Percentiles rank a stretch among this genome's conserved stretches.
phyloP scores from a whole-genome alignment of 2,797 vertebrate species.

The Tauraco hartlaubi region DNA sequence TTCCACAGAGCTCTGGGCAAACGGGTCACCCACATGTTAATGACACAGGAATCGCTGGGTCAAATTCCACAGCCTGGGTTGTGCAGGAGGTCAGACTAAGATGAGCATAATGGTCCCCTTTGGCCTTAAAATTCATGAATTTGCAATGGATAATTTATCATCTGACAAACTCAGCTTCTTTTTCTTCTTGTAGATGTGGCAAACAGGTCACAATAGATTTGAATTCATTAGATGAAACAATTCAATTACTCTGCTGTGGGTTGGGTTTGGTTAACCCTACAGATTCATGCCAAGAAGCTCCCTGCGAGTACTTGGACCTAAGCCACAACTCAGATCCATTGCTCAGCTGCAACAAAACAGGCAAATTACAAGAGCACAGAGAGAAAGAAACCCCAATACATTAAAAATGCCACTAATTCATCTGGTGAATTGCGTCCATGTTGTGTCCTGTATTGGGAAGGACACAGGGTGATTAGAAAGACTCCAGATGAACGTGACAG shows the following conservation, averaged over 20 bases:
- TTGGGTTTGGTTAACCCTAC: constrained; percentile 47
- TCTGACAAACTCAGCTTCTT: constrained; percentile 4
- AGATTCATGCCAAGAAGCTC: background rate
- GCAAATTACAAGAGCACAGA: background rate
- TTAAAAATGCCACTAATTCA: background rate
- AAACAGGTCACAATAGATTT: constrained; percentile 30
- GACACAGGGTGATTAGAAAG: background rate
- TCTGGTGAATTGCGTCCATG: background rate
- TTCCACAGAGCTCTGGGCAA: background rate
- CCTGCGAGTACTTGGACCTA: background rate
- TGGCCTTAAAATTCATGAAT: constrained; percentile 25
- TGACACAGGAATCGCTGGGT: background rate
- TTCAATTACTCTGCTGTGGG: constrained; percentile 18
- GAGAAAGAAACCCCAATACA: background rate
- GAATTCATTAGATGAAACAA: constrained; percentile 35
- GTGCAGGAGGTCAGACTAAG: background rate
- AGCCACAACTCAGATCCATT: background rate
- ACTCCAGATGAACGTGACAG: background rate
- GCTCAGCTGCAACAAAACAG: background rate
- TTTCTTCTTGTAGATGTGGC: background rate
- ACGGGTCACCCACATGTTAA: background rate
- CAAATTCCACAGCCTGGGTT: background rate
- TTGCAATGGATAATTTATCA: constrained; percentile 35
- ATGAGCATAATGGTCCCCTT: constrained; percentile 14
- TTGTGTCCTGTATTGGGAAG: background rate